Conservation (phyloP, 2,888 invertebrate species). For the Congeria kusceri region DNA sequence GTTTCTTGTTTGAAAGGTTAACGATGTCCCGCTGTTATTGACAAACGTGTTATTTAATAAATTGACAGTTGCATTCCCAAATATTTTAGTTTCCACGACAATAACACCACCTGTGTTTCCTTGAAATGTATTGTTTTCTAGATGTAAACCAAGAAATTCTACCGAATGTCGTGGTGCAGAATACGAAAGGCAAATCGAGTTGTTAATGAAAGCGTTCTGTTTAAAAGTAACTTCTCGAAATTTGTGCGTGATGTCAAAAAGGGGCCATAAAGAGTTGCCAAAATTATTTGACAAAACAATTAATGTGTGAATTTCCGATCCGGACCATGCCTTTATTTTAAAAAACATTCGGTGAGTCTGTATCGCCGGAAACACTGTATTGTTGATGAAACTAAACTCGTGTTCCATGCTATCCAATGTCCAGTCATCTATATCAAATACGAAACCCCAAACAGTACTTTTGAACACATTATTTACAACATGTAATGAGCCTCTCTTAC, state of each 20-base stretch:
- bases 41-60: constrained; percentile 8
- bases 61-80: background rate
- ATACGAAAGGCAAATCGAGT: background rate
- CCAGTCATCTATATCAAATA: constrained; percentile 4
- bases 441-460: background rate
- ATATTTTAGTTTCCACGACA: background rate
- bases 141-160: background rate
- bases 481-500: background rate
- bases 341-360: background rate
- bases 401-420: background rate
- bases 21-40: constrained; percentile 38
- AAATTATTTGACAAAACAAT: background rate
- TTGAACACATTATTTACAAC: constrained; percentile 26
- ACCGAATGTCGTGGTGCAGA: background rate
- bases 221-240: background rate
- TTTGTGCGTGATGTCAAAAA: background rate
- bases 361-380: background rate
- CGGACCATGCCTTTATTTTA: background rate
- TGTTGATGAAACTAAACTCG: constrained; percentile 9
- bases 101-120: constrained; percentile 9
- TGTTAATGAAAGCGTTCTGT: background rate
- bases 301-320: background rate
- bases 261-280: background rate
- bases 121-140: constrained; percentile 18
- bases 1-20: constrained; percentile 17